Evolutionary conservation across 23 tunicate species (phyloP).

Genomic region (Ciona savignyi): DNA sequence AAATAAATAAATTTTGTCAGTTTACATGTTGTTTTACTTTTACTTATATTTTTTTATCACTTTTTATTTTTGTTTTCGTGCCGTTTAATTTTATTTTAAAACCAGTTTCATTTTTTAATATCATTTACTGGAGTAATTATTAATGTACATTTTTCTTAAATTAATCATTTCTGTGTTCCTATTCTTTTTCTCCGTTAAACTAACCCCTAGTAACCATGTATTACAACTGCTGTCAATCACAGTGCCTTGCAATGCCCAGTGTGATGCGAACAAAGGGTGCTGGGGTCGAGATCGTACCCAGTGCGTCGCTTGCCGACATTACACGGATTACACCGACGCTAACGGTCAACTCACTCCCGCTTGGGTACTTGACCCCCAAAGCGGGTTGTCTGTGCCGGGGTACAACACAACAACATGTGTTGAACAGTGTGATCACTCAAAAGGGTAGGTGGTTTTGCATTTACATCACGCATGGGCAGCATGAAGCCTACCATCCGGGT

Average conservation of each 20-base stretch:
- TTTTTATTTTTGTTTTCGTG: too few relatives aligned
- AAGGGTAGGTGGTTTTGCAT: conserved; percentile 63
- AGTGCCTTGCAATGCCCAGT: conserved; percentile 48
- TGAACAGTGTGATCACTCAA: conserved; percentile 25
- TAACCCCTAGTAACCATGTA: too few relatives aligned
- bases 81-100: too few relatives aligned
- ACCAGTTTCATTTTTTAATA: too few relatives aligned
- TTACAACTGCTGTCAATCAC: background rate
- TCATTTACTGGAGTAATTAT: too few relatives aligned
- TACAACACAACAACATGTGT: conserved; percentile 67
- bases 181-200: background rate
- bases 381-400: conserved; percentile 39
- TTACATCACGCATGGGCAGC: too few relatives aligned
- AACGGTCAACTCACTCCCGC: conserved; percentile 33
- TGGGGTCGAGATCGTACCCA: conserved; percentile 43
- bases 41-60: too few relatives aligned
- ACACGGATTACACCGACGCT: conserved; percentile 48
- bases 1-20: too few relatives aligned
- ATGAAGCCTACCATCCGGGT: too few relatives aligned
- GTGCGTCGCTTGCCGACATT: conserved; percentile 46
- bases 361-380: conserved; percentile 21
- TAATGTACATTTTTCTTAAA: background rate
- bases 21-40: too few relatives aligned
- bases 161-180: background rate
- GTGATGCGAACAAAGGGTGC: conserved; percentile 43